phyloP scores from a whole-genome alignment of 2,797 vertebrate genomes.

The Acanthiza pusilla region DNA sequence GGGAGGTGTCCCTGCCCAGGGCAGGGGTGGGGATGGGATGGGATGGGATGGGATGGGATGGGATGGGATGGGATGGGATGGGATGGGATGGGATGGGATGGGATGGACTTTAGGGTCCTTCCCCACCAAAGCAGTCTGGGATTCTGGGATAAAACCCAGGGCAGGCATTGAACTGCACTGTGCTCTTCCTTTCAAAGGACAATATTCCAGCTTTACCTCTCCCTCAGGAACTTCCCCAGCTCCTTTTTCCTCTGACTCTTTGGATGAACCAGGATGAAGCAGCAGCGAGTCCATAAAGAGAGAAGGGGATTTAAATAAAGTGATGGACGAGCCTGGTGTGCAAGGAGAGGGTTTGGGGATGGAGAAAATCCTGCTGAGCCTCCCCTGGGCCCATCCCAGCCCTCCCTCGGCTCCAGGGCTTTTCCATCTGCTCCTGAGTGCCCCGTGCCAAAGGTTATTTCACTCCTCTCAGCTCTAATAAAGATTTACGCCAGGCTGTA shows the following conservation, averaged over 20 bases:
- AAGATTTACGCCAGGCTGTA: neutral
- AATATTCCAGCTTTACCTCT: neutral
- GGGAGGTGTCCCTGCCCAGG: neutral
- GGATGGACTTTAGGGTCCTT: fast-evolving
- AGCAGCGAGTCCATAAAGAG: neutral
- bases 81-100: too few relatives aligned
- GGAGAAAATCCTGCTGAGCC: neutral
- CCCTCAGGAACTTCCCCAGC: neutral
- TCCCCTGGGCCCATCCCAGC: neutral
- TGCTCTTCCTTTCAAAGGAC: neutral
- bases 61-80: too few relatives aligned
- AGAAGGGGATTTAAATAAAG: neutral
- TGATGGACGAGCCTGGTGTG: fast-evolving
- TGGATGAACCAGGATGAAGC: neutral
- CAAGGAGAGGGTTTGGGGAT: neutral
- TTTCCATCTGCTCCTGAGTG: neutral
- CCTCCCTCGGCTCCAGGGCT: neutral
- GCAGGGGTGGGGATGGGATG: neutral
- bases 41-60: too few relatives aligned
- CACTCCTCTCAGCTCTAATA: neutral
- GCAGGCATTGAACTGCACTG: neutral
- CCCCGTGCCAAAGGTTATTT: neutral
- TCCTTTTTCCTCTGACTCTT: neutral
- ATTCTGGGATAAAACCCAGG: neutral
- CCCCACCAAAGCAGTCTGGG: fast-evolving